Base-by-base conservation (phyloP, 2,797 vertebrate species). In the Syngnathus acus region DNA sequence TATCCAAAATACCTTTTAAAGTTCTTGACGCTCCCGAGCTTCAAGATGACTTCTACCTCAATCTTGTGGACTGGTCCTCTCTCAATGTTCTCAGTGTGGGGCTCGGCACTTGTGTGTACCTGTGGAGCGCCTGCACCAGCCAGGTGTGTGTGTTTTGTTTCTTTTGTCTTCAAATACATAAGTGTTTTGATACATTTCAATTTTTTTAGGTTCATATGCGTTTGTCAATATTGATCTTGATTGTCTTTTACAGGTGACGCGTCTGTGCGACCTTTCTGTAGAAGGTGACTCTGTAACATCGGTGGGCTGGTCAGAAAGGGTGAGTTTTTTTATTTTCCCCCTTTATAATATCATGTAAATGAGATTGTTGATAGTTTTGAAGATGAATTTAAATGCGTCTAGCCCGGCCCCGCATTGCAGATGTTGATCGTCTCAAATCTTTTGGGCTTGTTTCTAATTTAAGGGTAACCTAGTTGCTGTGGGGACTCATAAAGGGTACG, bases 1-100 rank as follows among this genome's bases (percentile, higher is more conserved):
- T 99, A 78, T 99, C 97, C 23, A 99, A 99, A 90, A 99, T 99
- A 69, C 97, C 97, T 6, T 99, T 99, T 72, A 99, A 99, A 86
- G 97, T 99, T 63, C 86, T 99, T 64, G 97, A 99, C 1, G 97
- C 97, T 6, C 97, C 97, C 0, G 97, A 99, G 78, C 90, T 99
- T 50, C 97, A 99, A 82, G 97, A 99, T 0, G 97, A 99, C 74
- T 99, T 99, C 90, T 99, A 99, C 90, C 92, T 99, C 89, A 99
- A 99, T 83, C 84, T 99, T 73, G 97, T 99, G 64, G 97, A 99
- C 91, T 99, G 97, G 97, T 99, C 97, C 0, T 98, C 97, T 66
- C 92, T 99, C 57, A 99, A 99, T 0, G 96, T 99, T 54, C 94
- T 99, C 77, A 99, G 97, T 0, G 97, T 99, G 64, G 97, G 97